Percentiles rank a stretch among this genome's conserved stretches.
Conservation (phyloP, 2,113 vertebrate genomes). For the Macquaria australasica region DNA sequence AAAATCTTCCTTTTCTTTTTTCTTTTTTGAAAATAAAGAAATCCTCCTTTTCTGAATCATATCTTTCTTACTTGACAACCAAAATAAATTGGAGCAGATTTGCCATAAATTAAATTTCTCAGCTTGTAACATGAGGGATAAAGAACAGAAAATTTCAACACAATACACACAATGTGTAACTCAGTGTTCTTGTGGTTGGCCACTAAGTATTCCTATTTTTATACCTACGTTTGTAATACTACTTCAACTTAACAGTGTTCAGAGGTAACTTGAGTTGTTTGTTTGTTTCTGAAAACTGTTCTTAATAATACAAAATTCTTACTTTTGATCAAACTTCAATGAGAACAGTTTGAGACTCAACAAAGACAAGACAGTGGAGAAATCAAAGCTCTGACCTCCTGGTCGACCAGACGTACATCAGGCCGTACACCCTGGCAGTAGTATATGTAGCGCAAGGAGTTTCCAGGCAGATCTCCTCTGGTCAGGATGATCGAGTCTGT, state of each 20-base stretch:
- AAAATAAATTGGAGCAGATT: not conserved
- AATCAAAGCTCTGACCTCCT: conserved; percentile 88
- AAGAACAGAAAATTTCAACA: not conserved
- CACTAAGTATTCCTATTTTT: not conserved
- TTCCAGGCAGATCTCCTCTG: conserved; percentile 95
- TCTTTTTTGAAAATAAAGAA: not conserved
- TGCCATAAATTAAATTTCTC: not conserved
- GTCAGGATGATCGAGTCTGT: conserved; percentile 89
- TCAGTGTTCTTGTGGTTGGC: not conserved
- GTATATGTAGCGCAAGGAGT: conserved; percentile 94
- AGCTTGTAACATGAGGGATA: not conserved
- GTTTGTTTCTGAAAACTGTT: not conserved
- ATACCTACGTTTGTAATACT: not conserved
- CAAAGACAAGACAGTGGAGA: conserved; percentile 11
- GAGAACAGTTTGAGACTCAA: not conserved
- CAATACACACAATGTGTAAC: not conserved
- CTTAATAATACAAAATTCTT: not conserved
- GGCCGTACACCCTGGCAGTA: conserved; percentile 92
- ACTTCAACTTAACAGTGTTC: not conserved
- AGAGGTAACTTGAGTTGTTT: not conserved
- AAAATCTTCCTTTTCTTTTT: not conserved
- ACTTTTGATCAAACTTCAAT: not conserved
- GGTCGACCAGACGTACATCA: conserved; percentile 93
- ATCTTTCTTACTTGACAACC: not conserved
- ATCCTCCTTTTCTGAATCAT: not conserved